Evolutionary conservation across 2,797 vertebrate genomes (phyloP).

Genomic region (Phoebastria nigripes): DNA sequence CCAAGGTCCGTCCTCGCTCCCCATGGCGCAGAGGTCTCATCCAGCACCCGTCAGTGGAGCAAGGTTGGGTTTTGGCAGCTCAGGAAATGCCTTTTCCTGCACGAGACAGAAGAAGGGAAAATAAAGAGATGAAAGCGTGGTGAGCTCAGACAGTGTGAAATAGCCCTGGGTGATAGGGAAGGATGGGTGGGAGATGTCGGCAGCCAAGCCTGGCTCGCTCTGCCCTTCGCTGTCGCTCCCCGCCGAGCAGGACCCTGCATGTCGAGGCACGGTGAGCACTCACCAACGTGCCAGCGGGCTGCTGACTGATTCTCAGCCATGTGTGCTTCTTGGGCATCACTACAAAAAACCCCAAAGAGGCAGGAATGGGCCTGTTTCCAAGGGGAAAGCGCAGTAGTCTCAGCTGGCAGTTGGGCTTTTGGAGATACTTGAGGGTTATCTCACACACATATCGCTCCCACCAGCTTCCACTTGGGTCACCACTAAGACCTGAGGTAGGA

Average conservation of each 20-base stretch:
- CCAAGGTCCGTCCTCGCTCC: fast-evolving
- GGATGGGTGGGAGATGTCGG: not conserved
- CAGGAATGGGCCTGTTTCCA: not conserved
- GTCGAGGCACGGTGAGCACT: not conserved
- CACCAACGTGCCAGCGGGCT: not conserved
- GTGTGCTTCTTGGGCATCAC: not conserved
- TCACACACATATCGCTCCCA: fast-evolving
- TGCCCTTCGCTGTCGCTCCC: fast-evolving
- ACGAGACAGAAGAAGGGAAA: fast-evolving
- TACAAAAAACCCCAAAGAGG: not conserved
- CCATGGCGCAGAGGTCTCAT: fast-evolving
- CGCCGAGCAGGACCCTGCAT: not conserved
- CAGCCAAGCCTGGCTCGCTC: not conserved
- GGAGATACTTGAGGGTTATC: not conserved
- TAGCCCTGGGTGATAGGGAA: not conserved
- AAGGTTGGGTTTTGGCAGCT: not conserved
- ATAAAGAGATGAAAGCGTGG: not conserved
- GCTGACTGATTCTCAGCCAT: not conserved
- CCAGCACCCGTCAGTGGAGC: not conserved
- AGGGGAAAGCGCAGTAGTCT: not conserved
- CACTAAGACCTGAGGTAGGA: not conserved
- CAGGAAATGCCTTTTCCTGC: not conserved
- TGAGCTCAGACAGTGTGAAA: not conserved
- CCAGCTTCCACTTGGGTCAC: not conserved
- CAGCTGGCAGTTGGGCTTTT: not conserved